These are phyloP conservation scores for Stratiomys singularior DNA, from an alignment of 2,888 invertebrate genomes.

Conservation along the genomic window DNA sequence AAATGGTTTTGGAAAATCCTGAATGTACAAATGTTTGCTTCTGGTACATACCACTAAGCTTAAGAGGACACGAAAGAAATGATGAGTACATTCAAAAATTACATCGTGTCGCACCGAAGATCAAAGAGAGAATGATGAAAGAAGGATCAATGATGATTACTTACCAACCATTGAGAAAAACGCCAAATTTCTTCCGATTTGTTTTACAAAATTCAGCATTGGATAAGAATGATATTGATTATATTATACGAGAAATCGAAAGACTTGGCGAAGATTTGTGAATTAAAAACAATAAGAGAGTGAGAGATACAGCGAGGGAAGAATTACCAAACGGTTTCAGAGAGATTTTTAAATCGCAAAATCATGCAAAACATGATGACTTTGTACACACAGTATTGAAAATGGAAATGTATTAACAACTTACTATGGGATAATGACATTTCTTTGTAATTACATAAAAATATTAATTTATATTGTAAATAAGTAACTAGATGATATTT, in stretches of 20 bases:
- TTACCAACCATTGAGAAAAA: constrained; percentile 86
- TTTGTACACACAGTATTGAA: neutral
- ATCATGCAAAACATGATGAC: too few relatives aligned
- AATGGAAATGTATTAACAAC: neutral
- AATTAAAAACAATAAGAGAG: too few relatives aligned
- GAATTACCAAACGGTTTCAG: too few relatives aligned
- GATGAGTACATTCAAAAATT: constrained; percentile 73
- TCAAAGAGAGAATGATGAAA: constrained; percentile 96
- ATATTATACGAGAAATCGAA: constrained; percentile 89
- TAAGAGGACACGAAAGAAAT: constrained; percentile 68
- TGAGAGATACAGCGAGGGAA: too few relatives aligned
- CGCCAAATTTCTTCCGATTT: constrained; percentile 95
- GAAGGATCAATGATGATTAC: constrained; percentile 96
- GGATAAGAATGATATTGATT: constrained; percentile 83
- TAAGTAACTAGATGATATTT: neutral
- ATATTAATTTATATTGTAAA: neutral
- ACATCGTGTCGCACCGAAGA: constrained; percentile 87
- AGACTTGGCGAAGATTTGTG: constrained; percentile 79
- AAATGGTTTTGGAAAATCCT: constrained; percentile 79
- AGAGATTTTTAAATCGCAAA: too few relatives aligned
- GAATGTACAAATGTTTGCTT: constrained; percentile 96
- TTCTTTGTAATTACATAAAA: neutral
- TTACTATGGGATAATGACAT: neutral
- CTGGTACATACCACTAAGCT: constrained; percentile 91
- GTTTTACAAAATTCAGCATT: constrained; percentile 92